Conservation (phyloP, 30 jellyfish, hydroid and myxozoan species). For the Aurelia coerulea region DNA sequence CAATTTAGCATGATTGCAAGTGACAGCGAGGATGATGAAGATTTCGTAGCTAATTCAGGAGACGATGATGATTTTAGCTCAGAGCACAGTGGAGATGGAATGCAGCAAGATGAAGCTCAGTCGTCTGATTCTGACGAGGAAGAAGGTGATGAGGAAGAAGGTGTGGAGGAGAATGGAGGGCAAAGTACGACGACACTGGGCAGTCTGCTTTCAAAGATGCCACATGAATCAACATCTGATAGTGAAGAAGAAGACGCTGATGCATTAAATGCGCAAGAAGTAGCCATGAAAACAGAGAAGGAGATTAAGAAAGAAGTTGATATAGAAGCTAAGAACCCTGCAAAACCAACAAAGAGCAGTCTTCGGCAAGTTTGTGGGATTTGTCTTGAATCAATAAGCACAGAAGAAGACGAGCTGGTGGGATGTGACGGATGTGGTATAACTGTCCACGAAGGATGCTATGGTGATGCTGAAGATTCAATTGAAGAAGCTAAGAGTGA, state of each 20-base stretch:
- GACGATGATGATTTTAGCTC: slow-evolving; percentile 59
- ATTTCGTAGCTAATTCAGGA: slow-evolving; percentile 68
- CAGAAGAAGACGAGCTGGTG: slow-evolving; percentile 93
- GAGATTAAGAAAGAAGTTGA: not conserved
- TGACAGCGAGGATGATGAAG: slow-evolving; percentile 99
- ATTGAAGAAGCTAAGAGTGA: slow-evolving; percentile 72
- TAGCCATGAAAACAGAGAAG: not conserved
- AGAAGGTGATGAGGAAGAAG: slow-evolving; percentile 5
- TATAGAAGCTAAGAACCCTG: not conserved
- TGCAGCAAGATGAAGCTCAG: slow-evolving; percentile 22
- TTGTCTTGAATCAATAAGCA: slow-evolving; percentile 81
- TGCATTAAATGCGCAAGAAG: not conserved
- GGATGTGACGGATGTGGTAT: slow-evolving; percentile 96
- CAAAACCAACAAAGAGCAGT: slow-evolving; percentile 24
- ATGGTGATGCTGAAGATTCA: slow-evolving; percentile 82
- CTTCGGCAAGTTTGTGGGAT: slow-evolving; percentile 79
- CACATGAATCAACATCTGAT: not conserved
- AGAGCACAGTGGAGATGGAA: slow-evolving; percentile 49
- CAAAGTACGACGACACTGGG: not conserved
- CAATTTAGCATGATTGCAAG: slow-evolving; percentile 81
- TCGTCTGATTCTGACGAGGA: slow-evolving; percentile 3
- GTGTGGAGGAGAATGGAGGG: not conserved
- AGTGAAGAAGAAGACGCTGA: not conserved
- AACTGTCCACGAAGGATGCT: slow-evolving; percentile 98
- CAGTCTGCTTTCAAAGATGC: too few relatives aligned